Conservation (phyloP, 2,888 invertebrate genomes). For the Sinotaia quadrata region DNA sequence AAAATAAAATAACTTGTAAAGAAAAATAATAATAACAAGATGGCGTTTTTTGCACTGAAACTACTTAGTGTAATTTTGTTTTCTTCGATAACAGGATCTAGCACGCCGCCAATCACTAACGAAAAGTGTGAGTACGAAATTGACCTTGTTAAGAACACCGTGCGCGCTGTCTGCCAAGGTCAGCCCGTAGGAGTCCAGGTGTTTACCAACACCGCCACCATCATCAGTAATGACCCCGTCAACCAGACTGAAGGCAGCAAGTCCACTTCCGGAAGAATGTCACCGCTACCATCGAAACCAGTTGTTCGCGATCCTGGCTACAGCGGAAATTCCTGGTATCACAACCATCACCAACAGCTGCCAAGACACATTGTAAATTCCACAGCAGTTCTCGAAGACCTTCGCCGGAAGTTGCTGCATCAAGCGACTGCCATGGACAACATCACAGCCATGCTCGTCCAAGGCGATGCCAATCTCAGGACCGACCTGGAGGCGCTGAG, state of each 20-base stretch:
- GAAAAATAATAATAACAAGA: too few relatives aligned
- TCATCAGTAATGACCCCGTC: neutral
- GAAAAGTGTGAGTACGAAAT: slow-evolving; percentile 43
- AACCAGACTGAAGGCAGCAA: neutral
- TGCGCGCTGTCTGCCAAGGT: slow-evolving; percentile 39
- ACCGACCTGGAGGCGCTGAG: slow-evolving; percentile 50
- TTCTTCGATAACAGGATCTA: too few relatives aligned
- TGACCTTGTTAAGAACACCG: slow-evolving; percentile 36
- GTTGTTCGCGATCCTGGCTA: neutral
- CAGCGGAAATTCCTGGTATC: neutral
- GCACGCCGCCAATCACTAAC: slow-evolving; percentile 1
- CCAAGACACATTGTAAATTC: slow-evolving; percentile 46
- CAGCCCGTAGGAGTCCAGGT: slow-evolving; percentile 35
- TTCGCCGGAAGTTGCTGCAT: slow-evolving; percentile 42
- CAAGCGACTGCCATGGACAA: slow-evolving; percentile 50
- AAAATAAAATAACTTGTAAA: too few relatives aligned
- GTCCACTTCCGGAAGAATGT: neutral
- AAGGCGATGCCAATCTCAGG: slow-evolving; percentile 49
- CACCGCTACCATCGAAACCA: neutral
- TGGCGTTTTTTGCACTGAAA: too few relatives aligned
- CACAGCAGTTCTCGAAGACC: slow-evolving; percentile 45
- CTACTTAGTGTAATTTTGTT: too few relatives aligned
- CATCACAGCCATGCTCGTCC: slow-evolving; percentile 45
- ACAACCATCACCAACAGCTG: neutral
- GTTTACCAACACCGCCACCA: slow-evolving; percentile 35